phyloP scores from a whole-genome alignment of 2,113 vertebrate genomes.

The Bambusicola thoracicus region DNA sequence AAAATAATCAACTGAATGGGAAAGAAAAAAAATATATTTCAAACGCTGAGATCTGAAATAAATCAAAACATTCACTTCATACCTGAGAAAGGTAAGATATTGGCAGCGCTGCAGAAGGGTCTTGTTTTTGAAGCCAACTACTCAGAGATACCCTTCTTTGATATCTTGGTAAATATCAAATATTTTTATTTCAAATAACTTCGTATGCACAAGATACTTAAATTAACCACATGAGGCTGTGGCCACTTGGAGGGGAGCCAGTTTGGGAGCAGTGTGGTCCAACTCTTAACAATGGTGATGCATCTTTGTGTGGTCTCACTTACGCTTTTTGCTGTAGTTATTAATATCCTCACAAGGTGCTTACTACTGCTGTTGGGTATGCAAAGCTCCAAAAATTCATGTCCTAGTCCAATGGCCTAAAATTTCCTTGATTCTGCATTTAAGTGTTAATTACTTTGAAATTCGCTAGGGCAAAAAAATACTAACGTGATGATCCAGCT shows the following conservation, averaged over 20 bases:
- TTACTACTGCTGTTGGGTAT: neutral
- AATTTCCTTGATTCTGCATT: neutral
- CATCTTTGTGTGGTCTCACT: neutral
- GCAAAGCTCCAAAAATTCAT: neutral
- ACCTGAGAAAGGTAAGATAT: neutral
- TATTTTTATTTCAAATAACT: conserved; percentile 8
- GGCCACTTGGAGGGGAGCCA: neutral
- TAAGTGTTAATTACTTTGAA: neutral
- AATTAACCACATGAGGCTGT: neutral
- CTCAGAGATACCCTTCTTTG: neutral
- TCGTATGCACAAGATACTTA: neutral
- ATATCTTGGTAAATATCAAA: neutral
- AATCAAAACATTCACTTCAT: neutral
- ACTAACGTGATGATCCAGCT: neutral
- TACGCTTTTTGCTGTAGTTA: neutral
- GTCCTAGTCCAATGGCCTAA: neutral
- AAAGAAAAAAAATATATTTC: neutral
- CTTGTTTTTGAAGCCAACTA: neutral
- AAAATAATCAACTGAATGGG: neutral
- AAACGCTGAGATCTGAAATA: neutral
- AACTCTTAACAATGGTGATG: neutral
- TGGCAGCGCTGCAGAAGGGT: neutral
- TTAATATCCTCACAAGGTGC: neutral
- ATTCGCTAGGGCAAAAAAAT: neutral
- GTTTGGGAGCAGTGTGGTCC: neutral